These are phyloP conservation scores for Agrotis segetum DNA, from an alignment of 2,888 invertebrate species.

Conservation along the genomic window DNA sequence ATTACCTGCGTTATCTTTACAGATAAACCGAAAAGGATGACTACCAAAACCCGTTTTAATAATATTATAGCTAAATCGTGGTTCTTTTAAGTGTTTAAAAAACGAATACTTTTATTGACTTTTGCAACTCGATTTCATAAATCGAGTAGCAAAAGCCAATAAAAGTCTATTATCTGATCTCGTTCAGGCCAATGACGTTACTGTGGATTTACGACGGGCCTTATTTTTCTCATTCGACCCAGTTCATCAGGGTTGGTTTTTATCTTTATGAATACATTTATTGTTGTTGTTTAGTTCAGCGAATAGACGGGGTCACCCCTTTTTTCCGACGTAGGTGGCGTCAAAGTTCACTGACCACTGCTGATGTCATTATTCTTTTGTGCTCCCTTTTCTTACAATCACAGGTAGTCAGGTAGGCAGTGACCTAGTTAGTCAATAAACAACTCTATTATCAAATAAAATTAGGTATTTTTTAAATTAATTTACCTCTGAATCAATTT, in stretches of 20 bases:
- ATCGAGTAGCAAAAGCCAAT: slow-evolving; percentile 23
- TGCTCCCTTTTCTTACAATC: neutral
- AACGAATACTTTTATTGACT: neutral
- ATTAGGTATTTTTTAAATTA: neutral
- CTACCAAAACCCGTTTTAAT: slow-evolving; percentile 11
- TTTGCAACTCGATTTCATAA: neutral
- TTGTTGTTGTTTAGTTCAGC: slow-evolving; percentile 24
- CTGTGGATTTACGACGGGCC: slow-evolving; percentile 21
- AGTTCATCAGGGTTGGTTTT: slow-evolving; percentile 13
- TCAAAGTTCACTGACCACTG: neutral
- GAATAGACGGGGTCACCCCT: neutral
- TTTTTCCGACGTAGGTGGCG: neutral
- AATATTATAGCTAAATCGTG: slow-evolving; percentile 28
- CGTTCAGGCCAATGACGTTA: slow-evolving; percentile 13
- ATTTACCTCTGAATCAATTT: too few relatives aligned
- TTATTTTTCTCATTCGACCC: slow-evolving; percentile 31
- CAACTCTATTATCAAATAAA: neutral
- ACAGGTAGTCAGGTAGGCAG: neutral
- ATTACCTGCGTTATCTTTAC: neutral
- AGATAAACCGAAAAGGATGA: neutral
- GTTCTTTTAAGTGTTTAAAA: neutral
- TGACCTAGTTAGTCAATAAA: slow-evolving; percentile 5
- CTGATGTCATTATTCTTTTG: neutral
- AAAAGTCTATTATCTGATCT: slow-evolving; percentile 45
- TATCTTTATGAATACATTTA: slow-evolving; percentile 16